A percentile compares a stretch with the other conserved stretches of the same genome.
Conservation (phyloP, 2,113 vertebrate species). For the Athene cunicularia region DNA sequence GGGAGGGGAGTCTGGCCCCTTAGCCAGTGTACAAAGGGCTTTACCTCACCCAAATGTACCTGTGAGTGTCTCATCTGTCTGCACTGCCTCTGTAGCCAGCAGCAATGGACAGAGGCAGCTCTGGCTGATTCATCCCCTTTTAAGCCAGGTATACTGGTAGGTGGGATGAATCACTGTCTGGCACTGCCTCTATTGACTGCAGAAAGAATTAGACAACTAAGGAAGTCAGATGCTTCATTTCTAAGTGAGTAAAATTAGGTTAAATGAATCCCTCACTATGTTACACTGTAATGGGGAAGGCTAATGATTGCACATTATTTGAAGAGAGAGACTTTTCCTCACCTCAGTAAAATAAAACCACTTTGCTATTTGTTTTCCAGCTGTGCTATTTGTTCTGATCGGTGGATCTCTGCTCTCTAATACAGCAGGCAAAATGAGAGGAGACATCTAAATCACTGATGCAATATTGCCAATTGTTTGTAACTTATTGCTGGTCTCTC, state of each 20-base stretch:
- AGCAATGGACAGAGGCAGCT: background rate
- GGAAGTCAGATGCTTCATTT: background rate
- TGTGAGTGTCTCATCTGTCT: background rate
- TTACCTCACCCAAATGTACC: background rate
- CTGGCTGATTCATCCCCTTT: background rate
- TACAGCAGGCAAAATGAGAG: background rate
- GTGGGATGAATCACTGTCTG: constrained; percentile 45
- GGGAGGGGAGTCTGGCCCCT: background rate
- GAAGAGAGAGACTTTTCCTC: background rate
- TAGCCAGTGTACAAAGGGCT: background rate
- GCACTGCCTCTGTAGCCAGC: background rate
- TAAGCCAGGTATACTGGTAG: background rate
- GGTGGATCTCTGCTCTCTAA: background rate
- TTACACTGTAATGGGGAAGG: background rate
- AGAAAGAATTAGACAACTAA: background rate
- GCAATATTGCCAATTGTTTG: background rate
- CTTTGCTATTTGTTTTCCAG: background rate
- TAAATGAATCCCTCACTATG: background rate
- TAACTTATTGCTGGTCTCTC: background rate
- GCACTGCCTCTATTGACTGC: background rate
- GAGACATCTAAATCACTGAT: background rate
- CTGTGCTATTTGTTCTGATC: background rate
- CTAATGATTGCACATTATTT: background rate
- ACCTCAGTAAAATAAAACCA: background rate
- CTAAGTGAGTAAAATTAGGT: background rate